These are phyloP conservation scores for Gadopsis marmoratus DNA, from an alignment of 2,797 vertebrate species.

Conservation along the genomic window DNA sequence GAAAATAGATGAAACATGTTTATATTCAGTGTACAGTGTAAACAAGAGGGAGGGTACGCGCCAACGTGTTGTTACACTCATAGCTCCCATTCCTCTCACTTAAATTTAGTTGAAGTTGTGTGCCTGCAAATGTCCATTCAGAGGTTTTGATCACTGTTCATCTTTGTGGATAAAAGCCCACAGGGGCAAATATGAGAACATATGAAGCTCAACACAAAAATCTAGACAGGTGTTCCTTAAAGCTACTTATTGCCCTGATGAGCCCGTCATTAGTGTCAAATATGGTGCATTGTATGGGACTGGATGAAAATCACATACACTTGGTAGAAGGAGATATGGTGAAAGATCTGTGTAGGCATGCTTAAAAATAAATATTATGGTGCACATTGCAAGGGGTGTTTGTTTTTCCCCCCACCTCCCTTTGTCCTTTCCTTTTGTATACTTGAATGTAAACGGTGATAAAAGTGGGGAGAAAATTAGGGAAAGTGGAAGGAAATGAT, in stretches of 20 bases:
- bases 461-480: background rate
- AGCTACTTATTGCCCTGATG: background rate
- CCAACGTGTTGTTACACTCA: no score
- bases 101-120: no score
- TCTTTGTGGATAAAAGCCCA: background rate
- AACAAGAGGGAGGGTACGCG: background rate
- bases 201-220: background rate
- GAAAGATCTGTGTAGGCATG: background rate
- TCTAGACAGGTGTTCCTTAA: background rate
- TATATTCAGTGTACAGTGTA: background rate
- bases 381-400: no score
- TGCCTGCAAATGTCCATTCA: background rate
- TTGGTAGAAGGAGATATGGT: background rate
- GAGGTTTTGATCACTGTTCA: background rate
- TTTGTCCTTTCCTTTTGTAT: background rate
- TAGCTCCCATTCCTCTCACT: no score
- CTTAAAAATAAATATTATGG: background rate
- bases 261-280: background rate
- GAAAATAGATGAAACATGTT: background rate
- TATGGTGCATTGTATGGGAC: background rate
- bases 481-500: no score
- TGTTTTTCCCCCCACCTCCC: no score
- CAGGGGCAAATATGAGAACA: background rate
- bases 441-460: background rate
- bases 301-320: background rate